phyloP scores from a whole-genome alignment of 2,888 invertebrate species.

The Lumbricus terrestris region DNA sequence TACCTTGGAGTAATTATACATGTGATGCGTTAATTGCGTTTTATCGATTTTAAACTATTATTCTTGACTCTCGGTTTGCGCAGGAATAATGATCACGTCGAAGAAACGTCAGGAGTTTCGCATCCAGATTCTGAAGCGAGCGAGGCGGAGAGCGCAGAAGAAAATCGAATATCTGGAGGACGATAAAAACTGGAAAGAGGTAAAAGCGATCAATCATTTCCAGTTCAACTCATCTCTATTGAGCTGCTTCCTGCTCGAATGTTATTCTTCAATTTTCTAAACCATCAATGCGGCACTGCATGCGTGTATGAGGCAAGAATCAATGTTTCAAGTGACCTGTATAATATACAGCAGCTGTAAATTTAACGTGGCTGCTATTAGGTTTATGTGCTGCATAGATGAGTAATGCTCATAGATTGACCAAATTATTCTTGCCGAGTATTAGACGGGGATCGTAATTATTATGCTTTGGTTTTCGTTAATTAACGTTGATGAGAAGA shows the following conservation, averaged over 20 bases:
- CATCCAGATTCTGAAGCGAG: conserved; percentile 35
- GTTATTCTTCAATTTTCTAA: not conserved
- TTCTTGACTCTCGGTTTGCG: not conserved
- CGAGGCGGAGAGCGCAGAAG: conserved; percentile 34
- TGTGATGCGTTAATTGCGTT: not conserved
- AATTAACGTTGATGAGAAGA: not conserved
- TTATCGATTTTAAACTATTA: not conserved
- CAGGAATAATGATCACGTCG: conserved; percentile 37
- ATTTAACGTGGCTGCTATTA: no score
- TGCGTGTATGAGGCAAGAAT: not conserved
- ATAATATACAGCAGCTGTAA: not conserved
- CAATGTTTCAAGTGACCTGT: not conserved
- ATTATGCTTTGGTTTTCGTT: not conserved
- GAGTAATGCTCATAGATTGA: not conserved
- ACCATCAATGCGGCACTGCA: not conserved
- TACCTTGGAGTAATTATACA: no score
- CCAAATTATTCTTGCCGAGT: not conserved
- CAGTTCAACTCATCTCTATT: not conserved
- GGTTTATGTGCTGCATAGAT: not conserved
- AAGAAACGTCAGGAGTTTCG: conserved; percentile 37
- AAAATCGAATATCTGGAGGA: conserved; percentile 33
- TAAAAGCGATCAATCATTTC: not conserved
- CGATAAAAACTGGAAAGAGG: conserved; percentile 33
- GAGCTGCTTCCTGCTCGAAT: not conserved
- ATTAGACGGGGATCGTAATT: no score